Evolutionary conservation across 2,888 invertebrate species (phyloP).

Genomic region (Melieria crassipennis): DNA sequence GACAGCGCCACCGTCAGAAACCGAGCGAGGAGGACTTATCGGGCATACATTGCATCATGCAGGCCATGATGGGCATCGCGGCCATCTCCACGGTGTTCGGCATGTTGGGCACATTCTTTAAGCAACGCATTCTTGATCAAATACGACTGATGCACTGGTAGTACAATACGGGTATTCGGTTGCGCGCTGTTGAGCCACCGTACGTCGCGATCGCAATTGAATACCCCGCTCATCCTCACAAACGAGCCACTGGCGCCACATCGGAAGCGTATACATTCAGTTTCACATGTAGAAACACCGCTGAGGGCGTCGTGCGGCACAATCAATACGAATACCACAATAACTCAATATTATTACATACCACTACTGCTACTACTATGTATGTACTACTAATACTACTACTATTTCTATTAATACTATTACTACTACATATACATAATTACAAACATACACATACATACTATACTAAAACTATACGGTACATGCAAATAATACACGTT

Average conservation of each 20-base stretch:
- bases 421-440: slow-evolving; percentile 7
- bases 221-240: slow-evolving; percentile 44
- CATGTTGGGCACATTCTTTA: slow-evolving; percentile 66
- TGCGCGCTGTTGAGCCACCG: slow-evolving; percentile 37
- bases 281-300: no score
- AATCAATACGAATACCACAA: no score
- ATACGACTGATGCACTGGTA: slow-evolving; percentile 66
- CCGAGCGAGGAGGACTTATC: slow-evolving; percentile 63
- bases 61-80: slow-evolving; percentile 66
- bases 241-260: neutral
- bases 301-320: no score
- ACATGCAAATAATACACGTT: neutral
- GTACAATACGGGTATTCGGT: slow-evolving; percentile 63
- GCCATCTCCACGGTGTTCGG: slow-evolving; percentile 66
- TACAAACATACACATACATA: slow-evolving; percentile 7
- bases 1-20: slow-evolving; percentile 60
- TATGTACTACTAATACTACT: no score
- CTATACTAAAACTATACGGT: neutral
- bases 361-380: no score
- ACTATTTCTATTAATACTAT: slow-evolving; percentile 14
- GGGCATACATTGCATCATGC: slow-evolving; percentile 66
- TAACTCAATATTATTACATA: no score
- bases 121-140: slow-evolving; percentile 65
- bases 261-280: no score
- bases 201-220: slow-evolving; percentile 44